phyloP scores from a whole-genome alignment of 2,888 invertebrate species.

The Cryptocephalus primarius region DNA sequence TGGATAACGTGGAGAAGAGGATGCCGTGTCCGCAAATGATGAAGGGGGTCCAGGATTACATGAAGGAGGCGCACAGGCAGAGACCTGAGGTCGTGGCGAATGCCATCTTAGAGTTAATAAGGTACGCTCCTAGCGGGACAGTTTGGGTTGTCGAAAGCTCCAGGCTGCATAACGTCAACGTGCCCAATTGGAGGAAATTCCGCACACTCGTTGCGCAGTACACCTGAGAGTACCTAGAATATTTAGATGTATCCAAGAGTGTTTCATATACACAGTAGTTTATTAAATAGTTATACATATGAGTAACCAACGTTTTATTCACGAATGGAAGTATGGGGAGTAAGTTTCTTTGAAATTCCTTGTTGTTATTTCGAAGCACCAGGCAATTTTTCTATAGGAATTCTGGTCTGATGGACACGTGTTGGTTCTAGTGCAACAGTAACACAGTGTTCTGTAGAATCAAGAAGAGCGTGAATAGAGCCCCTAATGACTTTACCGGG shows the following conservation, averaged over 20 bases:
- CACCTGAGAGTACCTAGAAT: constrained; percentile 2
- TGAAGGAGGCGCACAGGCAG: constrained; percentile 20
- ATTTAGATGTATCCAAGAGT: neutral
- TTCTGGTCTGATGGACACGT: too few species aligned
- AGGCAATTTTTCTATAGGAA: too few species aligned
- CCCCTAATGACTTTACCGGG: too few species aligned
- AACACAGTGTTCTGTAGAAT: too few species aligned
- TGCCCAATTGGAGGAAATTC: constrained; percentile 18
- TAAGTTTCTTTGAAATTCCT: too few species aligned
- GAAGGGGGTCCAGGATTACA: constrained; percentile 12
- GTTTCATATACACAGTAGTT: too few species aligned
- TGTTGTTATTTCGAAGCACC: too few species aligned
- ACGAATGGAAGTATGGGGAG: too few species aligned
- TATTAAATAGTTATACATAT: too few species aligned
- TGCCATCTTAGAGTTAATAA: constrained; percentile 27
- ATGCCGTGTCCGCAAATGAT: constrained; percentile 21
- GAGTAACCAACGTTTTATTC: too few species aligned
- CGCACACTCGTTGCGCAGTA: constrained; percentile 12
- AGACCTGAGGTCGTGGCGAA: constrained; percentile 27
- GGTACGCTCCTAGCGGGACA: constrained; percentile 25
- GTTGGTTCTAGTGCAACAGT: too few species aligned
- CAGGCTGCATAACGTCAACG: constrained; percentile 20
- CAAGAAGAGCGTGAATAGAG: too few species aligned
- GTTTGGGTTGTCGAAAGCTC: constrained; percentile 33
- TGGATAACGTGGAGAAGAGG: constrained; percentile 21